Conservation (phyloP, 2,888 invertebrate species). For the Orthosia cruda region DNA sequence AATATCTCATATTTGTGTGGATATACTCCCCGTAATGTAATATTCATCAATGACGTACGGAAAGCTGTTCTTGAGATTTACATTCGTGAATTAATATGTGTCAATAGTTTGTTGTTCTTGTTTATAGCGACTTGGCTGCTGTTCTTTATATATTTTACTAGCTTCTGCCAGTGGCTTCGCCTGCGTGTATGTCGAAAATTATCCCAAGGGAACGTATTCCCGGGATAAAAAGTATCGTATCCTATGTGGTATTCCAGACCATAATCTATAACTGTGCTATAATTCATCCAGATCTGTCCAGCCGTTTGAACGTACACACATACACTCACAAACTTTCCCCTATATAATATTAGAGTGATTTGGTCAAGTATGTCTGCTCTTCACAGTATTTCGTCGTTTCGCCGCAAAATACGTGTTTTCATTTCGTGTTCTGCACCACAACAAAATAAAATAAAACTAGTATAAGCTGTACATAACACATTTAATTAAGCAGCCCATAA, state of each 20-base stretch:
- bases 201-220: too few species aligned
- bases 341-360: too few species aligned
- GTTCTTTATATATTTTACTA: conserved; percentile 47
- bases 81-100: conserved; percentile 60
- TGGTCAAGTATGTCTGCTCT: conserved; percentile 33
- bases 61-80: conserved; percentile 47
- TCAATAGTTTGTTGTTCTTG: conserved; percentile 49
- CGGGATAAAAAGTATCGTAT: too few species aligned
- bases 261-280: too few species aligned
- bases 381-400: conserved; percentile 21
- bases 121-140: too few species aligned
- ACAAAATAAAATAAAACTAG: conserved; percentile 25
- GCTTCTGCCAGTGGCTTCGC: too few species aligned
- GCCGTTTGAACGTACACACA: too few species aligned
- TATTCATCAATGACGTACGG: conserved; percentile 54
- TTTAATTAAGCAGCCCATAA: conserved; percentile 42
- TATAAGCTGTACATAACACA: neutral
- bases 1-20: conserved; percentile 75
- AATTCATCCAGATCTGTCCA: too few species aligned
- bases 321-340: too few species aligned
- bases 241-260: too few species aligned
- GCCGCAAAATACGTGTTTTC: conserved; percentile 15
- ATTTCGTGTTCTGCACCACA: conserved; percentile 15
- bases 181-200: too few species aligned
- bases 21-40: conserved; percentile 69